Evolutionary conservation across 2,888 invertebrate genomes (phyloP).

Genomic region (Macroteleia sp.): DNA sequence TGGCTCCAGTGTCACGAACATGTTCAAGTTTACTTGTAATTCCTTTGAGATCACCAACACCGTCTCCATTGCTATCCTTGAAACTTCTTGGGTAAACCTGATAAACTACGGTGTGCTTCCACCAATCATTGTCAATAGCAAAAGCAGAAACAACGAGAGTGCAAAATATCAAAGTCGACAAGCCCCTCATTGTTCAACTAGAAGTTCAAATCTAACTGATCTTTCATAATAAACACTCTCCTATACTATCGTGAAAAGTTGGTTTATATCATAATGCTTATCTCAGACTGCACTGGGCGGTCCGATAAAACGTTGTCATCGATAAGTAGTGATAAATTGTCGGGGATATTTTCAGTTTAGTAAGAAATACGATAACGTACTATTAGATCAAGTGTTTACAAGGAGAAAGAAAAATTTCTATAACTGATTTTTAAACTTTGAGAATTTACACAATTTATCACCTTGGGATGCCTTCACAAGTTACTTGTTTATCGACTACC

Average conservation of each 20-base stretch:
- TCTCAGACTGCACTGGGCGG: background rate
- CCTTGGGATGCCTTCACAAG: too few relatives aligned
- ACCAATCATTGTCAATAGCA: slow-evolving; percentile 88
- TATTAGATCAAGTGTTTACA: slow-evolving; percentile 33
- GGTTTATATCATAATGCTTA: slow-evolving; percentile 5
- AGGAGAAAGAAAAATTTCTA: too few relatives aligned
- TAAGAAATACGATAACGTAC: slow-evolving; percentile 10
- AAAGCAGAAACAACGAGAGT: slow-evolving; percentile 5
- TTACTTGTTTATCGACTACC: too few relatives aligned
- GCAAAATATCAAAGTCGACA: slow-evolving; percentile 23
- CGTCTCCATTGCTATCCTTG: slow-evolving; percentile 89
- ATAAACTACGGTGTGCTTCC: slow-evolving; percentile 92
- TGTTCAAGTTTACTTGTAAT: slow-evolving; percentile 84
- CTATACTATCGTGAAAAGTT: background rate
- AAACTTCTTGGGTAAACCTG: slow-evolving; percentile 95
- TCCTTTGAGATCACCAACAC: slow-evolving; percentile 67
- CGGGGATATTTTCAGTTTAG: slow-evolving; percentile 19
- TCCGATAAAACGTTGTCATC: slow-evolving; percentile 1
- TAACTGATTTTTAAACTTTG: too few relatives aligned
- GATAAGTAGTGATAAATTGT: slow-evolving; percentile 2
- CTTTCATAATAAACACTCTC: slow-evolving; percentile 13
- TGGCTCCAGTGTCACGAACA: slow-evolving; percentile 86
- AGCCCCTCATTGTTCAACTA: slow-evolving; percentile 26
- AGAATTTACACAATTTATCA: too few relatives aligned
- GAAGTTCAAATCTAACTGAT: slow-evolving; percentile 1